Evolutionary conservation across 2,113 vertebrate species (phyloP).

Genomic region (Nestor notabilis): DNA sequence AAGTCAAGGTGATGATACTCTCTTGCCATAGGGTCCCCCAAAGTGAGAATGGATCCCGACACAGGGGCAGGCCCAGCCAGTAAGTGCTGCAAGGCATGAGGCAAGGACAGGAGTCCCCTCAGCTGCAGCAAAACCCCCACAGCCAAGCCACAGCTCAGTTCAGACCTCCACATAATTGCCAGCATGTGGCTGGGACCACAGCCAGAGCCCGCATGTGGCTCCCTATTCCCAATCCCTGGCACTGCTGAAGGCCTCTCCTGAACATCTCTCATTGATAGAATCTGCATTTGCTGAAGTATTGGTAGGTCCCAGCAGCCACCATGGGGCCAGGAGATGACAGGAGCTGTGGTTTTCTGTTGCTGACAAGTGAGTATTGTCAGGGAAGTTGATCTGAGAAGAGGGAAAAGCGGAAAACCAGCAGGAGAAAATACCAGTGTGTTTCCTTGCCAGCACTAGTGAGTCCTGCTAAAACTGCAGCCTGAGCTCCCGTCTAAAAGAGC

Average conservation of each 20-base stretch:
- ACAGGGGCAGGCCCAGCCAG: background rate
- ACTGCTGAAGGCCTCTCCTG: background rate
- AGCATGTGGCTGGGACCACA: rapidly evolving
- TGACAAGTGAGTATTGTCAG: rapidly evolving
- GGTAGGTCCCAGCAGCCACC: background rate
- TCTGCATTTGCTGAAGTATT: background rate
- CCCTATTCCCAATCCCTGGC: rapidly evolving
- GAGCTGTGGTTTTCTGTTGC: background rate
- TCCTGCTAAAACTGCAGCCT: background rate
- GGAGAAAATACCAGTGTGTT: background rate
- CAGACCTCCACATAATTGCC: rapidly evolving
- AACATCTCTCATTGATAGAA: background rate
- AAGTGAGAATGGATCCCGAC: background rate
- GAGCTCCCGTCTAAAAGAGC: background rate
- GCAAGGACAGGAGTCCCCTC: background rate
- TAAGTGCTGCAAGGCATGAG: rapidly evolving
- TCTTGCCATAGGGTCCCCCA: background rate
- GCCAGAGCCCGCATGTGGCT: rapidly evolving
- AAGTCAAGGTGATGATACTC: background rate
- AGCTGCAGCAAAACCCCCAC: background rate
- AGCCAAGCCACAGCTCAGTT: background rate
- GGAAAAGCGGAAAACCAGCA: background rate
- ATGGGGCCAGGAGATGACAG: background rate
- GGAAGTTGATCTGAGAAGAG: background rate
- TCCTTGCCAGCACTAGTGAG: background rate